These are phyloP conservation scores for Polymixis lichenea DNA, from an alignment of 2,888 invertebrate species.

Conservation along the genomic window DNA sequence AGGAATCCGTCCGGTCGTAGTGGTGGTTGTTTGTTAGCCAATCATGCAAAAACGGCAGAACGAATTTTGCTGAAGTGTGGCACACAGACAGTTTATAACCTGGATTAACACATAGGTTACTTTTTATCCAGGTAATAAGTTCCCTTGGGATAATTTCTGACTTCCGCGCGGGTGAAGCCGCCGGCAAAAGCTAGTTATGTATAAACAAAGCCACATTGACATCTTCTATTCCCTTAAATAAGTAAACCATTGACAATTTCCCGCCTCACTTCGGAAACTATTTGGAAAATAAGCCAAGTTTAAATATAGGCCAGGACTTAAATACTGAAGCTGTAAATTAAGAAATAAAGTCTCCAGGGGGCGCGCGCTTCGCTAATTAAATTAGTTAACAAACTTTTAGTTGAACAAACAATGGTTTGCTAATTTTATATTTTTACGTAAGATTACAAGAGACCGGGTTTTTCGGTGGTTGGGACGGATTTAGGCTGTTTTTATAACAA, in stretches of 20 bases:
- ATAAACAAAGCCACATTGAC: not conserved
- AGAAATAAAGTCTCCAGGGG: constrained; percentile 40
- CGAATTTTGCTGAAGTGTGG: too few species aligned
- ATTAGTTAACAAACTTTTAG: constrained; percentile 54
- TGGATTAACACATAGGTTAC: too few species aligned
- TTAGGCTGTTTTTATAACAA: constrained; percentile 4
- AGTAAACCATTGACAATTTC: constrained; percentile 24
- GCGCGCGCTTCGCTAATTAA: constrained; percentile 44
- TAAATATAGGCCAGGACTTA: constrained; percentile 27
- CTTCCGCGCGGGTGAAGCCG: too few species aligned
- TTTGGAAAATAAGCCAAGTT: constrained; percentile 28
- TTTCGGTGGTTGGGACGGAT: constrained; percentile 10
- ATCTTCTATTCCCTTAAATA: not conserved
- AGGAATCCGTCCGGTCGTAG: too few species aligned
- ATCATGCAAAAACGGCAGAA: too few species aligned
- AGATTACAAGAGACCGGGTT: constrained; percentile 1
- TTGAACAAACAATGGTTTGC: constrained; percentile 42
- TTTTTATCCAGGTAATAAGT: too few species aligned
- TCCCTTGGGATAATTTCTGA: too few species aligned
- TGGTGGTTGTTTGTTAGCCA: too few species aligned
- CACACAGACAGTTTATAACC: too few species aligned
- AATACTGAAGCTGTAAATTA: constrained; percentile 47
- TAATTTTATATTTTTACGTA: constrained; percentile 44
- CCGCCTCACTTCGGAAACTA: constrained; percentile 27
- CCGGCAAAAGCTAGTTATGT: too few species aligned